Evolutionary conservation across 2,113 vertebrate species (phyloP).

Genomic region (Cygnus atratus): DNA sequence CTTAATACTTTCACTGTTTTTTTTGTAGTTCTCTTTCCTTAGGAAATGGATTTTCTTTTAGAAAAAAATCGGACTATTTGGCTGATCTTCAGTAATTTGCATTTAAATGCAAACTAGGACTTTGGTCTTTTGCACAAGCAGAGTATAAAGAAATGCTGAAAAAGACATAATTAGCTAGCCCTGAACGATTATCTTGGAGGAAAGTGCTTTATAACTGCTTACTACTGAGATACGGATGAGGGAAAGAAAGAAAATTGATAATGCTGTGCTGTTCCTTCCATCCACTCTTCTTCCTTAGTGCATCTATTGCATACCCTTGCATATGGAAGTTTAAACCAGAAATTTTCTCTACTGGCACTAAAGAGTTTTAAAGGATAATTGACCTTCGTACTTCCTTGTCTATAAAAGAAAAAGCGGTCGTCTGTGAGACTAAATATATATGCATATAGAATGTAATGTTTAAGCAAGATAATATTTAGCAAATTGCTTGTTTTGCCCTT

Average conservation of each 20-base stretch:
- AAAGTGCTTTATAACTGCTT: neutral
- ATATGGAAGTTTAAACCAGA: neutral
- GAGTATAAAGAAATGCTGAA: constrained; percentile 50
- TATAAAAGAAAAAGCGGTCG: rapidly evolving
- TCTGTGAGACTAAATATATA: neutral
- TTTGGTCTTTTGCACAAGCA: constrained; percentile 31
- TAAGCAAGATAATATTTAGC: neutral
- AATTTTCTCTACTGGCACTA: neutral
- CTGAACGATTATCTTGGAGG: too few species aligned
- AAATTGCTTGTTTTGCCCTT: neutral
- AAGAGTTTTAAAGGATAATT: neutral
- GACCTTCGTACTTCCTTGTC: neutral
- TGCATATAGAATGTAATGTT: neutral
- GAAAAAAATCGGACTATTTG: neutral
- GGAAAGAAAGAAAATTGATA: constrained; percentile 2
- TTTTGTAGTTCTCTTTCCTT: neutral
- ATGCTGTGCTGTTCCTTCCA: neutral
- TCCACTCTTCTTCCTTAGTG: neutral
- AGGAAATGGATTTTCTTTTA: neutral
- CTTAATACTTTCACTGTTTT: neutral
- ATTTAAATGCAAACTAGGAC: constrained; percentile 30
- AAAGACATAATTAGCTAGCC: constrained; percentile 49
- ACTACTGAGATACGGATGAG: neutral
- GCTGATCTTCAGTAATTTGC: constrained; percentile 43
- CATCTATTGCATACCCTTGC: neutral